These are phyloP conservation scores for Calephelis virginiensis DNA, from an alignment of 1,140 invertebrate genomes.

Conservation along the genomic window DNA sequence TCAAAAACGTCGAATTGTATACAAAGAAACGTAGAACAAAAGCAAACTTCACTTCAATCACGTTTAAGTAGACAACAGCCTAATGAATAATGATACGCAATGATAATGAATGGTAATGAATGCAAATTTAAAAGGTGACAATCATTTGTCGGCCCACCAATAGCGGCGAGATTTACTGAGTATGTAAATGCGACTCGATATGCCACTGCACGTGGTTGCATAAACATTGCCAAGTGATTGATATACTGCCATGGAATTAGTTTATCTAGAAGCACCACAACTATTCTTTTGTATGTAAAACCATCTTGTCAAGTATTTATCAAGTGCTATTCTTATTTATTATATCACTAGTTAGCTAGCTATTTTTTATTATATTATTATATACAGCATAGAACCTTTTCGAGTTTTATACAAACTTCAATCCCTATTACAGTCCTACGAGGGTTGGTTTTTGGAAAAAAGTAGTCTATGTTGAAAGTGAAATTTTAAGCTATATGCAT, in stretches of 20 bases:
- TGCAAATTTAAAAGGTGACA: conserved; percentile 76
- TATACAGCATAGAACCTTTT: no score
- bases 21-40: conserved; percentile 44
- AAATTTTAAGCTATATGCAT: no score
- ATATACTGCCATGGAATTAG: conserved; percentile 39
- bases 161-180: conserved; percentile 48
- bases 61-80: conserved; percentile 49
- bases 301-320: no score
- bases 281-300: not conserved
- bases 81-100: conserved; percentile 47
- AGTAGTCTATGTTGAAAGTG: no score
- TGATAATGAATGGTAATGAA: conserved; percentile 61
- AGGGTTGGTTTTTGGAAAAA: no score
- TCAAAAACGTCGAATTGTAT: conserved; percentile 8
- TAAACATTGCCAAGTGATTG: conserved; percentile 58
- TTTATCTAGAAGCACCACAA: conserved; percentile 26
- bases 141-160: conserved; percentile 66
- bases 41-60: conserved; percentile 58
- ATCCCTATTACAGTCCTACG: no score
- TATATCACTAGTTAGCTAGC: no score
- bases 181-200: conserved; percentile 59
- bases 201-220: conserved; percentile 58
- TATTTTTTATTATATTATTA: no score
- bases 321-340: no score
- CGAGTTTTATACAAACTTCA: no score